Conservation (phyloP, 2,888 invertebrate genomes). For the Acrobasis repandana region DNA sequence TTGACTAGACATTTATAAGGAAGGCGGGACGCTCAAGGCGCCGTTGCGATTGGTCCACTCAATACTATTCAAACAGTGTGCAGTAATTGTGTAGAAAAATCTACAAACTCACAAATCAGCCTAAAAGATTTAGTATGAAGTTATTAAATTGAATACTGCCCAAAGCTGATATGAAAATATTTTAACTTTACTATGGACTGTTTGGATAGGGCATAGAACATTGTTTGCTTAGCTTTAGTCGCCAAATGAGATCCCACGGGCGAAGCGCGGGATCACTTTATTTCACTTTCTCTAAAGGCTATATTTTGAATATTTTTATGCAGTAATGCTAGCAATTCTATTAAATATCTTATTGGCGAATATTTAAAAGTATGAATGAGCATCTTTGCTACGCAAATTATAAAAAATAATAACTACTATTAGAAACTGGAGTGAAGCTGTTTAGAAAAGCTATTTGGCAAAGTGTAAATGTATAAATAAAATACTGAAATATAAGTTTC, state of each 20-base stretch:
- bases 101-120: no score
- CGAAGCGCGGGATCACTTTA: background rate
- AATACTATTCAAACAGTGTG: slow-evolving; percentile 5
- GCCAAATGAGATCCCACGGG: background rate
- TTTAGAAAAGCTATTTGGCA: slow-evolving; percentile 66
- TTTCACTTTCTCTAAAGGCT: slow-evolving; percentile 29
- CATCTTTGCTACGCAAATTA: slow-evolving; percentile 53
- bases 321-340: slow-evolving; percentile 27
- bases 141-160: no score
- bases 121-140: no score
- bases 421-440: slow-evolving; percentile 65
- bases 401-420: slow-evolving; percentile 64
- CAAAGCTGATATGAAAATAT: no score
- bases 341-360: slow-evolving; percentile 15
- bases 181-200: background rate
- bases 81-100: background rate
- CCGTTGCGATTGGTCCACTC: background rate
- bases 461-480: slow-evolving; percentile 74
- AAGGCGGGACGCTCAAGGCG: background rate
- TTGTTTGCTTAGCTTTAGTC: background rate
- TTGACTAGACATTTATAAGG: slow-evolving; percentile 23
- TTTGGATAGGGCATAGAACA: slow-evolving; percentile 2
- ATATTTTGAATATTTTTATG: slow-evolving; percentile 37
- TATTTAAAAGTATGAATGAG: slow-evolving; percentile 32
- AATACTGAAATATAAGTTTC: slow-evolving; percentile 63